Conservation (phyloP, 1,140 invertebrate genomes). For the Aradophagus sp. region DNA sequence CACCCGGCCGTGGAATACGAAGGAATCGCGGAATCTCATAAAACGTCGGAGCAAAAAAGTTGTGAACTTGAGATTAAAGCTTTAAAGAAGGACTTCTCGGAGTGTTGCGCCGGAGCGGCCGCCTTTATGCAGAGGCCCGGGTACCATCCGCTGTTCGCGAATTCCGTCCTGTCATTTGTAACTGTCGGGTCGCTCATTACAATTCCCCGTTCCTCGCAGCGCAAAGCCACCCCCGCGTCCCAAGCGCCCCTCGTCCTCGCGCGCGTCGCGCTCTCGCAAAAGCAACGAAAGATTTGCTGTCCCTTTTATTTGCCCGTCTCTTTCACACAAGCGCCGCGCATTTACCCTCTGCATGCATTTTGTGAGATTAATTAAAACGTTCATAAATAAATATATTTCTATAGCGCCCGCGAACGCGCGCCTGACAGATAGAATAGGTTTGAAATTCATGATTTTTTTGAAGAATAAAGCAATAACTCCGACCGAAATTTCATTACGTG, state of each 20-base stretch:
- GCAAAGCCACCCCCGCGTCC: constrained; percentile 58
- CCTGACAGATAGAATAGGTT: constrained; percentile 41
- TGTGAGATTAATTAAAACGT: constrained; percentile 52
- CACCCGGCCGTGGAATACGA: constrained; percentile 26
- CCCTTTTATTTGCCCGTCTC: constrained; percentile 48
- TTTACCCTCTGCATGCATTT: constrained; percentile 51
- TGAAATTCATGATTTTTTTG: constrained; percentile 39
- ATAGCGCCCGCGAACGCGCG: constrained; percentile 19
- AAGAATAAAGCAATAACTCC: constrained; percentile 41
- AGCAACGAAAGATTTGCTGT: constrained; percentile 43
- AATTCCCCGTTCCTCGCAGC: constrained; percentile 74
- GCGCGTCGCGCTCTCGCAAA: constrained; percentile 22
- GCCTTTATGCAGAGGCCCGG: constrained; percentile 69
- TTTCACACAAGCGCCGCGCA: constrained; percentile 44
- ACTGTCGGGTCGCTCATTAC: constrained; percentile 76
- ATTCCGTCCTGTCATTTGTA: constrained; percentile 77
- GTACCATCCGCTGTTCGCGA: constrained; percentile 74
- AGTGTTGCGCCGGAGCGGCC: constrained; percentile 49
- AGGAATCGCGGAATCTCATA: constrained; percentile 44
- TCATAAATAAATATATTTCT: constrained; percentile 54
- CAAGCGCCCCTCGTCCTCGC: constrained; percentile 50
- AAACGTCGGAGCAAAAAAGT: constrained; percentile 40
- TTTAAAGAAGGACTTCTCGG: constrained; percentile 57
- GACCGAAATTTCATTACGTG: constrained; percentile 37
- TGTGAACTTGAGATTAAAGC: constrained; percentile 57